Conservation (phyloP, 2,113 vertebrate species). For the Agapornis roseicollis region DNA sequence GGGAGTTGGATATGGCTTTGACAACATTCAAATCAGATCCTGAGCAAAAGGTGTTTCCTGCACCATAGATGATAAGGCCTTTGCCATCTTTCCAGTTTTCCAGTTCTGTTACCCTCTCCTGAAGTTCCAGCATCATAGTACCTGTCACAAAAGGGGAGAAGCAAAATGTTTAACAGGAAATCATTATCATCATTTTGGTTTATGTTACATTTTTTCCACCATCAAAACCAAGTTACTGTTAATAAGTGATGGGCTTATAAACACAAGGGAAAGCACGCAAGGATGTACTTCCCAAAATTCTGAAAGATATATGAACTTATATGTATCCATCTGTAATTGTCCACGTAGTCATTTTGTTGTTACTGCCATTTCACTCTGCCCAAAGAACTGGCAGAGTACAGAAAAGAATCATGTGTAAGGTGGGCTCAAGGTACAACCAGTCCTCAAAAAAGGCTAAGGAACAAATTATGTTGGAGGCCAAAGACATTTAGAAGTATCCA, state of each 20-base stretch:
- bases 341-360: not conserved
- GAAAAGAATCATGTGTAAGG: not conserved
- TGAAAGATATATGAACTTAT: not conserved
- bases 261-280: not conserved
- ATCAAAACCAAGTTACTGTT: not conserved
- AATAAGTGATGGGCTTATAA: not conserved
- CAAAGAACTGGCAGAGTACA: not conserved
- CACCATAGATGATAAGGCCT: slow-evolving; percentile 88
- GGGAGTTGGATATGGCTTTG: slow-evolving; percentile 79
- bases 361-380: not conserved
- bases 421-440: not conserved
- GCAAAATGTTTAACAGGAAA: not conserved
- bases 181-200: not conserved
- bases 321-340: not conserved
- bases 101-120: slow-evolving; percentile 85
- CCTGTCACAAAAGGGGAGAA: slow-evolving; percentile 71
- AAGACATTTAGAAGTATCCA: not conserved
- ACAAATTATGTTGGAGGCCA: not conserved
- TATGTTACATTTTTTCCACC: not conserved
- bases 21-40: slow-evolving; percentile 91
- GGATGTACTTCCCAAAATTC: not conserved
- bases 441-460: not conserved
- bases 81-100: slow-evolving; percentile 92
- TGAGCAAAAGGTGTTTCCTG: slow-evolving; percentile 90
- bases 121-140: slow-evolving; percentile 92